A percentile compares a stretch with the other conserved stretches of the same genome.
Conservation (phyloP, 2,797 vertebrate genomes). For the Gastrophryne carolinensis region DNA sequence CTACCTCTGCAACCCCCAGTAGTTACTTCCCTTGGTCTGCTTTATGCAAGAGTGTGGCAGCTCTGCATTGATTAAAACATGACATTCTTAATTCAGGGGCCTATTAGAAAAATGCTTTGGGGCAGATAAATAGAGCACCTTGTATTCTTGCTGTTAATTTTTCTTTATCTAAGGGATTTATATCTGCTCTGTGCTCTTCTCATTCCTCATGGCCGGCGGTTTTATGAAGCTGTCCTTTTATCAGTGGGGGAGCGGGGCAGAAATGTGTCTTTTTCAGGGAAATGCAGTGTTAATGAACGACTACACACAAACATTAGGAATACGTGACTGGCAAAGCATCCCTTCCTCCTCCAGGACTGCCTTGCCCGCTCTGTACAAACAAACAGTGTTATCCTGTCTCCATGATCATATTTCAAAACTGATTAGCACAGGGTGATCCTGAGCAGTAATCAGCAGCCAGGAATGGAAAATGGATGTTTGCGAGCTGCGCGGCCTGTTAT, state of each 20-base stretch:
- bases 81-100: too few species aligned
- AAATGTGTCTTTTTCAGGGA: neutral
- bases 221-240: neutral
- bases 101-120: too few species aligned
- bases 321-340: constrained; percentile 51
- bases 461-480: constrained; percentile 10
- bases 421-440: constrained; percentile 48
- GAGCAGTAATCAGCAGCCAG: constrained; percentile 18
- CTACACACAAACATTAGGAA: constrained; percentile 46
- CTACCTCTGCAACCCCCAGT: too few species aligned
- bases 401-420: constrained; percentile 49
- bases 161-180: too few species aligned
- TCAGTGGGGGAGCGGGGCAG: constrained; percentile 12
- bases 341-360: constrained; percentile 46
- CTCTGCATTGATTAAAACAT: too few species aligned
- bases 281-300: constrained; percentile 24
- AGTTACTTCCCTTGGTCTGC: too few species aligned
- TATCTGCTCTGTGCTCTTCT: neutral
- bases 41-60: too few species aligned
- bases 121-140: too few species aligned
- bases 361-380: constrained; percentile 45
- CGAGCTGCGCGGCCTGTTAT: neutral
- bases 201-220: neutral
- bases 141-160: too few species aligned
- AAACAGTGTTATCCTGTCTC: constrained; percentile 45